A percentile compares a stretch with the other conserved stretches of the same genome.
Conservation (phyloP, 2,113 vertebrate genomes). For the Alligator mississippiensis region DNA sequence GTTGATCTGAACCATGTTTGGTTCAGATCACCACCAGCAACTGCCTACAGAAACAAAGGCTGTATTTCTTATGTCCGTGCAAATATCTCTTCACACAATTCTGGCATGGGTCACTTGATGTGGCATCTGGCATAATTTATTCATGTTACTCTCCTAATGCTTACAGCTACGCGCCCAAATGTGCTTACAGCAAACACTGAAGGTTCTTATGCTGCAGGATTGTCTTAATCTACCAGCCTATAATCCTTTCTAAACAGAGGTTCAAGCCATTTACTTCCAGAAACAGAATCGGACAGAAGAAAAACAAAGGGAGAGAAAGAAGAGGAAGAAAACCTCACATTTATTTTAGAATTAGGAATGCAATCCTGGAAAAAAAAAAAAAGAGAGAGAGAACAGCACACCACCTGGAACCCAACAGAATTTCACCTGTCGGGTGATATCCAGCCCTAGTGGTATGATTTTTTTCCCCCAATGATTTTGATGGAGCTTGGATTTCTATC, state of each 20-base stretch:
- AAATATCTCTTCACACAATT: neutral
- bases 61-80: neutral
- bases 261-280: neutral
- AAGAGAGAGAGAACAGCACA: accelerated
- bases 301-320: neutral
- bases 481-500: neutral
- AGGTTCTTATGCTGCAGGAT: neutral
- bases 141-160: neutral
- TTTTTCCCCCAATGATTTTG: neutral
- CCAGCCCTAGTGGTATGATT: neutral
- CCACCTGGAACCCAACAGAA: neutral
- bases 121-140: neutral
- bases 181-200: neutral
- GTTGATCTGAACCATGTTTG: neutral
- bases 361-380: neutral
- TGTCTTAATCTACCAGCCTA: neutral
- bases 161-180: neutral
- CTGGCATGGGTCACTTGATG: neutral
- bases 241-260: neutral
- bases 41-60: neutral
- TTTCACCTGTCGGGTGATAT: neutral
- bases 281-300: neutral
- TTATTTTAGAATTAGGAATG: neutral
- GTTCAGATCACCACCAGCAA: too few relatives aligned
- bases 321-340: neutral